Evolutionary conservation across 2,113 vertebrate species (phyloP).

Genomic region (Pelecanoides urinatrix): DNA sequence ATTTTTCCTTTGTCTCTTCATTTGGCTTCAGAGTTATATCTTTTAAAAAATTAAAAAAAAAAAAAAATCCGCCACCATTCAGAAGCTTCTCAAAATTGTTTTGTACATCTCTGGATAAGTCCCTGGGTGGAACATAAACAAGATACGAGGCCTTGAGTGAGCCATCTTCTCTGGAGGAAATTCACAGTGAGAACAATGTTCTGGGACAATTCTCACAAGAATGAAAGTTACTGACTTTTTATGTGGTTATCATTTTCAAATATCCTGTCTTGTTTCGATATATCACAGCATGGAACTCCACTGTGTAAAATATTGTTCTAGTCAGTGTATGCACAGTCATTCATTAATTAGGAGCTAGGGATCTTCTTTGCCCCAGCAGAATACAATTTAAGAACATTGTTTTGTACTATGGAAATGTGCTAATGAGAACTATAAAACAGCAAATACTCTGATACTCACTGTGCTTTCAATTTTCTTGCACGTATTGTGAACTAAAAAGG

Average conservation of each 20-base stretch:
- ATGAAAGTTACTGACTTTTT: slow-evolving; percentile 2
- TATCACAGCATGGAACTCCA: slow-evolving; percentile 27
- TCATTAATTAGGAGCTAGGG: slow-evolving; percentile 46
- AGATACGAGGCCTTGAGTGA: neutral
- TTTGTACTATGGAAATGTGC: slow-evolving; percentile 18
- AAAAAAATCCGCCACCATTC: neutral
- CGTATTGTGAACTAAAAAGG: slow-evolving; percentile 36
- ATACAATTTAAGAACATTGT: neutral
- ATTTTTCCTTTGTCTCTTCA: neutral
- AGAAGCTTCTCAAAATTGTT: neutral
- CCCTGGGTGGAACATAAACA: neutral
- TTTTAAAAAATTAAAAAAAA: neutral
- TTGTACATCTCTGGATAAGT: neutral
- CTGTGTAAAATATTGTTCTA: slow-evolving; percentile 12
- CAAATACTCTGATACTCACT: neutral
- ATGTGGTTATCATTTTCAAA: neutral
- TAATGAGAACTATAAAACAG: slow-evolving; percentile 43
- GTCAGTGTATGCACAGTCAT: neutral
- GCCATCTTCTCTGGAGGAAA: neutral
- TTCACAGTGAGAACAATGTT: slow-evolving; percentile 6
- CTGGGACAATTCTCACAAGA: slow-evolving; percentile 13
- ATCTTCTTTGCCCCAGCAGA: slow-evolving; percentile 19
- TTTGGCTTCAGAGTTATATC: neutral
- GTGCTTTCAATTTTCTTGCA: slow-evolving; percentile 23
- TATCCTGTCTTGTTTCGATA: neutral